Percentiles rank a stretch among this genome's conserved stretches.
phyloP scores from a whole-genome alignment of 1,140 invertebrate genomes.

The Conus ventricosus region DNA sequence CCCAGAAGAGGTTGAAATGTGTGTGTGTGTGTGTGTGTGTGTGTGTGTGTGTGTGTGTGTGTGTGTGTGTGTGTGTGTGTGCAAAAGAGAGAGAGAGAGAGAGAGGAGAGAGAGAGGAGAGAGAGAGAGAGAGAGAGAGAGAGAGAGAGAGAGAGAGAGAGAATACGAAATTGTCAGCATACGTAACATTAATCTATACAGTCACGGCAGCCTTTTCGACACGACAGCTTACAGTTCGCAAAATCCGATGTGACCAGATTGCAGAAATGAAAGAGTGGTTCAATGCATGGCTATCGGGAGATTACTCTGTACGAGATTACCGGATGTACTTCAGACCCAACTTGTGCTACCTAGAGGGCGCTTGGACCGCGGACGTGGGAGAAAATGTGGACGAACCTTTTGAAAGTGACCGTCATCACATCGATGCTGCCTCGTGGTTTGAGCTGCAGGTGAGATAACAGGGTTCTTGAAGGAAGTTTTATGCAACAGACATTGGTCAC shows the following conservation, averaged over 20 bases:
- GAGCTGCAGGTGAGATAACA: conserved; percentile 41
- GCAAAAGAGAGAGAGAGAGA: no score
- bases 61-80: no score
- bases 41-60: no score
- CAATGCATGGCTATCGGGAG: conserved; percentile 9
- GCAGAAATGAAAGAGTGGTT: conserved; percentile 65
- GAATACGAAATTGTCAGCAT: no score
- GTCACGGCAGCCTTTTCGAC: no score
- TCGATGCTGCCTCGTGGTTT: conserved; percentile 56
- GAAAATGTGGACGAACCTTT: conserved; percentile 55
- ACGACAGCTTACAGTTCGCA: no score
- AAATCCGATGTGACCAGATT: conserved; percentile 55
- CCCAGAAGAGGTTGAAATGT: no score
- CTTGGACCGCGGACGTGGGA: conserved; percentile 56
- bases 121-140: no score
- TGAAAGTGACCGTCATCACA: conserved; percentile 55
- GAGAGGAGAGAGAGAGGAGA: no score
- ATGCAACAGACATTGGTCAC: not conserved
- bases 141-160: no score
- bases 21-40: no score
- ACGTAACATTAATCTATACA: no score
- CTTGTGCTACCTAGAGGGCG: conserved; percentile 68
- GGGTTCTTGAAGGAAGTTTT: conserved; percentile 17
- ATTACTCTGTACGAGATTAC: conserved; percentile 50
- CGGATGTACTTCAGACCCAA: conserved; percentile 63